Base-by-base conservation (phyloP, 1,140 invertebrate genomes). In the Meloidogyne floridensis region DNA sequence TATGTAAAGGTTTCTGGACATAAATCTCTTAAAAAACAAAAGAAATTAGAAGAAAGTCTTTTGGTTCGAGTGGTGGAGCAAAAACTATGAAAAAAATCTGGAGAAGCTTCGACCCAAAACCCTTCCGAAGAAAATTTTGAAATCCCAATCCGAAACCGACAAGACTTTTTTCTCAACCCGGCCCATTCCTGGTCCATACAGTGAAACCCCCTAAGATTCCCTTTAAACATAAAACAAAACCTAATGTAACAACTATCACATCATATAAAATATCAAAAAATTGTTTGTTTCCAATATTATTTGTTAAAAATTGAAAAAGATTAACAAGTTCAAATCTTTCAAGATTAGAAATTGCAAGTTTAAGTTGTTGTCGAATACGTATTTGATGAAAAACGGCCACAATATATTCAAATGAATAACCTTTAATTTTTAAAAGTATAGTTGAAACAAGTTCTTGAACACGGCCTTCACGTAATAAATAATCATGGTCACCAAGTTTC, bases 181-280 rank as follows among this genome's bases (percentile, higher is more conserved):
- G 2, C 32, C 32, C 32, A 32, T 32, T 2, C 32, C 20, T 20
- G 20, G 20, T 20, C 20, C 20, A 20, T 20, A 20, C 20, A 20
- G 20, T 32, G 2, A 32, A 32, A 32, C 32, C 32, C 32, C 32
- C 32, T n/a, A 43, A 74, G 20, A 47, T 71, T 8, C 32, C 18
- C 32, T 71, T 8, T 6, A 20, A 6, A 71, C 0, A 20, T 0
- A 43, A 47, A 72, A 9, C 9, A 42, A 6, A 47, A 51, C 72
- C 53, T 51, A 74, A 74, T n/a, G 53, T 13, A 20, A 18, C 18
- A 74, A n/a, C 11, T 32, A 81, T 54, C 51, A 86, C 85, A 51
- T 86, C 85, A 71, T 76, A 87, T 43, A 86, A 87, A 70, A 85
- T 77, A 80, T 84, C 75, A 72, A 86, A 86, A 70, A 80, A 86